These are phyloP conservation scores for Loxodonta africana DNA, from an alignment of 2,113 vertebrate species.

Conservation along the genomic window DNA sequence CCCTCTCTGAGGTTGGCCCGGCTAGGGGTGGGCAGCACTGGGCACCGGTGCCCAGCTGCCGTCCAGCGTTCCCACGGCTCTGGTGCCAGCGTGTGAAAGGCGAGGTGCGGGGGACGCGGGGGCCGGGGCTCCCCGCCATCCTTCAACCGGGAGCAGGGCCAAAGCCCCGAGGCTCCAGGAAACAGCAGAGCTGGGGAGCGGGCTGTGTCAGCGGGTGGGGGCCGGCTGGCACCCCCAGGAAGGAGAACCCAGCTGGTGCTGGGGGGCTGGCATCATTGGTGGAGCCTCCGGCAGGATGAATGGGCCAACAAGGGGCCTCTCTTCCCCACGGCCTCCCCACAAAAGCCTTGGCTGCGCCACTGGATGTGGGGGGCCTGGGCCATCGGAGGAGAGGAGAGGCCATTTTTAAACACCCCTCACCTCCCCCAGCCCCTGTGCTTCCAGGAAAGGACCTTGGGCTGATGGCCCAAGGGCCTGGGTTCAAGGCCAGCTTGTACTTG, in stretches of 20 bases:
- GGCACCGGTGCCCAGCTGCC: constrained; percentile 79
- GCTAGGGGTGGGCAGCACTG: constrained; percentile 61
- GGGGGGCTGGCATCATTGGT: constrained; percentile 77
- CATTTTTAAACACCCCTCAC: constrained; percentile 24
- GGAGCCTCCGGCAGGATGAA: constrained; percentile 71
- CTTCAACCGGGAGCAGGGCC: constrained; percentile 71
- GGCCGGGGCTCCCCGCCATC: constrained; percentile 77
- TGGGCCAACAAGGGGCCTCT: constrained; percentile 79
- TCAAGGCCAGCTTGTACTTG: constrained; percentile 32
- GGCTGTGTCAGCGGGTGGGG: constrained; percentile 72
- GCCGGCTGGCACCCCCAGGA: constrained; percentile 81
- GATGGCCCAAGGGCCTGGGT: neutral
- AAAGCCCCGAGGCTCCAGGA: constrained; percentile 80
- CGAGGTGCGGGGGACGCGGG: constrained; percentile 55
- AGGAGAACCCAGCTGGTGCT: constrained; percentile 64
- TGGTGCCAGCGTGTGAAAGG: constrained; percentile 79
- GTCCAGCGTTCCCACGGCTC: constrained; percentile 79
- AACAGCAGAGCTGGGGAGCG: constrained; percentile 73
- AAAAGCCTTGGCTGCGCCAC: constrained; percentile 69
- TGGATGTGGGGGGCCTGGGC: constrained; percentile 58
- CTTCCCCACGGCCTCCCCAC: constrained; percentile 72
- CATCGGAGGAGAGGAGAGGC: constrained; percentile 49
- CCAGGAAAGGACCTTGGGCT: constrained; percentile 23
- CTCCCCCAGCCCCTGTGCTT: neutral
- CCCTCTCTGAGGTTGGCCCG: constrained; percentile 50